Conservation (phyloP, 2,888 invertebrate genomes). For the Hydrotaea cyrtoneurina region DNA sequence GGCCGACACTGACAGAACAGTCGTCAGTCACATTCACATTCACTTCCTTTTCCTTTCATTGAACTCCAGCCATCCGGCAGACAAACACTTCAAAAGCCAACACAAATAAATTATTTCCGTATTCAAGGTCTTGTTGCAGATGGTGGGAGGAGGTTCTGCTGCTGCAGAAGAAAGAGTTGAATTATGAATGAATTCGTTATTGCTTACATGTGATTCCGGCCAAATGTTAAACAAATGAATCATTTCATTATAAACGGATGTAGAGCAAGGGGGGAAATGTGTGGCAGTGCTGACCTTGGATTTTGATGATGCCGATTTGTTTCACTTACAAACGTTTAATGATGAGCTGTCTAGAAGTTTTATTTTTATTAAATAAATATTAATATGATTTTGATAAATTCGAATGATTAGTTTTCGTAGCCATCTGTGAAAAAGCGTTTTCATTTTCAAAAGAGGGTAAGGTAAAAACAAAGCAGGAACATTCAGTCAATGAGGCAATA, state of each 20-base stretch:
- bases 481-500: too few relatives aligned
- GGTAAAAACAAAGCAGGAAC: too few relatives aligned
- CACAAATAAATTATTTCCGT: neutral
- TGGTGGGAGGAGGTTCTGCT: neutral
- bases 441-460: too few relatives aligned
- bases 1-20: too few relatives aligned
- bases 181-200: neutral
- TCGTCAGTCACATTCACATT: neutral
- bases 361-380: too few relatives aligned
- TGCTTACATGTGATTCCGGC: neutral
- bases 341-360: too few relatives aligned
- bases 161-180: neutral
- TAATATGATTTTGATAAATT: too few relatives aligned
- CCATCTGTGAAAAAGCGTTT: too few relatives aligned
- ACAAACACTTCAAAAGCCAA: neutral
- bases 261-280: neutral
- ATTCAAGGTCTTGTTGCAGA: neutral
- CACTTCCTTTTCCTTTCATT: neutral
- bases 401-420: too few relatives aligned
- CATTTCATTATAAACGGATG: constrained; percentile 13
- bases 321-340: too few relatives aligned
- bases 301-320: too few relatives aligned
- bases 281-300: constrained; percentile 8
- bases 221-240: constrained; percentile 9
- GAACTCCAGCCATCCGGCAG: neutral